phyloP scores from a whole-genome alignment of 1,140 invertebrate species.

The Oryctes rhinoceros region DNA sequence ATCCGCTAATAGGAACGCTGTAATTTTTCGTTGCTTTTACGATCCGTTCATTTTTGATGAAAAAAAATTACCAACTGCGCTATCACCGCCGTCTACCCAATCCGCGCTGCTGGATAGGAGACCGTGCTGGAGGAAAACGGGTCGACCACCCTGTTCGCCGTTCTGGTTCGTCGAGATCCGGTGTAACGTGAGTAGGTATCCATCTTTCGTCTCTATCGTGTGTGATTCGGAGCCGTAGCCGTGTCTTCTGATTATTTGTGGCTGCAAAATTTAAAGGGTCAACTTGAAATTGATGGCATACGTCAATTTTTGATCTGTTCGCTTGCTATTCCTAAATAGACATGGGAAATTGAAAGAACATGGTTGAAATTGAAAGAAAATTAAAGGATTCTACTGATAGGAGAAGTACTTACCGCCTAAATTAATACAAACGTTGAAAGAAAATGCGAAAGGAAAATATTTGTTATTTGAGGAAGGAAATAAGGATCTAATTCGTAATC shows the following conservation, averaged over 20 bases:
- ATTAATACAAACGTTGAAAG: too few relatives aligned
- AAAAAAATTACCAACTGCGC: constrained; percentile 52
- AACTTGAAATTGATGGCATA: neutral
- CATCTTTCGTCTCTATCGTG: constrained; percentile 72
- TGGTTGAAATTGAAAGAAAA: too few relatives aligned
- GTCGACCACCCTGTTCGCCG: constrained; percentile 51
- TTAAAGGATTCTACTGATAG: too few relatives aligned
- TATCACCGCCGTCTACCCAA: constrained; percentile 73
- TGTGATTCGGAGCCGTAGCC: constrained; percentile 77
- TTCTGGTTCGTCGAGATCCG: constrained; percentile 69
- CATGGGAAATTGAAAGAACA: too few relatives aligned
- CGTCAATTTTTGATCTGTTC: neutral
- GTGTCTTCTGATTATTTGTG: constrained; percentile 68
- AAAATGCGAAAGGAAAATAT: too few relatives aligned
- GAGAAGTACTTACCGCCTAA: too few relatives aligned
- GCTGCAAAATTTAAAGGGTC: constrained; percentile 55
- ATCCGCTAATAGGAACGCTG: constrained; percentile 74
- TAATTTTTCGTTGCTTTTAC: constrained; percentile 46
- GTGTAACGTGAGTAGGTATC: constrained; percentile 76
- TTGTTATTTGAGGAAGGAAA: too few relatives aligned
- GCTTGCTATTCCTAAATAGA: too few relatives aligned
- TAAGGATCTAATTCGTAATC: too few relatives aligned
- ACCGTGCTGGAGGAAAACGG: constrained; percentile 72
- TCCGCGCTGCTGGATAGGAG: constrained; percentile 78
- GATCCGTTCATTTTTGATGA: neutral